Evolutionary conservation across 1,140 invertebrate genomes (phyloP).

Genomic region (Eulimnadia texana): DNA sequence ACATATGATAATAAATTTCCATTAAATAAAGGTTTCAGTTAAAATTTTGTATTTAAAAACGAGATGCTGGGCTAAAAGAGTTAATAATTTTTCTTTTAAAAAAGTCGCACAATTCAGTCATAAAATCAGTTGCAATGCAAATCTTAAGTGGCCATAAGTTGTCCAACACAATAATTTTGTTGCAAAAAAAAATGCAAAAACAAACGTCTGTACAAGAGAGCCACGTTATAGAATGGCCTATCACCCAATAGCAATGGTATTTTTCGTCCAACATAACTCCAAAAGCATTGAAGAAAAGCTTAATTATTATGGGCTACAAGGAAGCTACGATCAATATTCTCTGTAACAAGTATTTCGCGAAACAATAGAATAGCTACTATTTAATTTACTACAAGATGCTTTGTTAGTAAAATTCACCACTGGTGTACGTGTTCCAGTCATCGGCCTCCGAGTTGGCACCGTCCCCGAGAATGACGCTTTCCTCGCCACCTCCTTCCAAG

Average conservation of each 20-base stretch:
- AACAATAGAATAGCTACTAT: neutral
- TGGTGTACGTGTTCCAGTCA: constrained; percentile 14
- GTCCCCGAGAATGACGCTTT: constrained; percentile 8
- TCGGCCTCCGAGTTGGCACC: neutral
- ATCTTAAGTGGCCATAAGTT: too few species aligned
- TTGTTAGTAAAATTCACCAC: constrained; percentile 14
- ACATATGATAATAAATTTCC: too few species aligned
- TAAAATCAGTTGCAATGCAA: too few species aligned
- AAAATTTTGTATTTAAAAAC: too few species aligned
- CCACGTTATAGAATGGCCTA: constrained; percentile 5
- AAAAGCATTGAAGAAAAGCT: neutral
- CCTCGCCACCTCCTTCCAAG: constrained; percentile 17
- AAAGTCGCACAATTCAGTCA: constrained; percentile 2
- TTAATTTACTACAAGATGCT: neutral
- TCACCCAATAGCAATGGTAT: constrained; percentile 7
- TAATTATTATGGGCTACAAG: neutral
- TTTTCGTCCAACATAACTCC: neutral
- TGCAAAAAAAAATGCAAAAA: neutral
- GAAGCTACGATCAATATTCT: neutral
- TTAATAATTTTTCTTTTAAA: neutral
- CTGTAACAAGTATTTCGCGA: neutral
- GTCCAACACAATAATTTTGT: neutral
- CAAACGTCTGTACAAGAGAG: constrained; percentile 3
- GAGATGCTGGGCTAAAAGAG: too few species aligned
- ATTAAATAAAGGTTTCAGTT: too few species aligned